A percentile compares a stretch with the other conserved stretches of the same genome.
These are phyloP conservation scores for Noctuana brunneofusca DNA, from an alignment of 2,888 invertebrate species.

Conservation along the genomic window DNA sequence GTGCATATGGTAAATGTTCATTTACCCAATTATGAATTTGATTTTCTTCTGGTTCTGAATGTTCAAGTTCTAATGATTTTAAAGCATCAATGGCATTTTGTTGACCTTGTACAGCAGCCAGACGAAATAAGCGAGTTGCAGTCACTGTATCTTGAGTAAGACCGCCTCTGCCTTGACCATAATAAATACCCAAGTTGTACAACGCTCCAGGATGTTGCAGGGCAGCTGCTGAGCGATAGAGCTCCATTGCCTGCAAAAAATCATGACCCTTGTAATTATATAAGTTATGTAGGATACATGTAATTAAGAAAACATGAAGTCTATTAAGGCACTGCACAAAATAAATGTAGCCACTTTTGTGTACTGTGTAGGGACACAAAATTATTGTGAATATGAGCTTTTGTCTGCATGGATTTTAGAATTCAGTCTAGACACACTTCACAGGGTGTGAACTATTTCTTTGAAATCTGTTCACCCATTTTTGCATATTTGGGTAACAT, in stretches of 20 bases:
- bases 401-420: too few species aligned
- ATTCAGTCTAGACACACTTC: too few species aligned
- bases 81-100: conserved; percentile 81
- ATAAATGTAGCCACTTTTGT: too few species aligned
- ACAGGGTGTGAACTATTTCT: too few species aligned
- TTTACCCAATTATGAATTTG: conserved; percentile 51
- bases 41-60: conserved; percentile 45
- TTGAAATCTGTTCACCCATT: too few species aligned
- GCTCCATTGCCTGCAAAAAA: conserved; percentile 83
- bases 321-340: too few species aligned
- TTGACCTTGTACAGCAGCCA: conserved; percentile 84
- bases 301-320: too few species aligned
- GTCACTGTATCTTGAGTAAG: conserved; percentile 72
- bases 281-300: too few species aligned
- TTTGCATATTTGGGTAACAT: too few species aligned
- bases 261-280: not conserved
- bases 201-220: conserved; percentile 85
- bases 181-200: conserved; percentile 87
- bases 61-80: conserved; percentile 56
- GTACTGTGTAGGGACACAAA: too few species aligned
- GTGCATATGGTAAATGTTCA: conserved; percentile 45
- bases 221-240: conserved; percentile 85
- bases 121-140: conserved; percentile 78
- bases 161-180: conserved; percentile 85
- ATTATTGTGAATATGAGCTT: too few species aligned